Conservation (phyloP, 2,113 vertebrate species). For the Ptilorrhoa leucosticta region DNA sequence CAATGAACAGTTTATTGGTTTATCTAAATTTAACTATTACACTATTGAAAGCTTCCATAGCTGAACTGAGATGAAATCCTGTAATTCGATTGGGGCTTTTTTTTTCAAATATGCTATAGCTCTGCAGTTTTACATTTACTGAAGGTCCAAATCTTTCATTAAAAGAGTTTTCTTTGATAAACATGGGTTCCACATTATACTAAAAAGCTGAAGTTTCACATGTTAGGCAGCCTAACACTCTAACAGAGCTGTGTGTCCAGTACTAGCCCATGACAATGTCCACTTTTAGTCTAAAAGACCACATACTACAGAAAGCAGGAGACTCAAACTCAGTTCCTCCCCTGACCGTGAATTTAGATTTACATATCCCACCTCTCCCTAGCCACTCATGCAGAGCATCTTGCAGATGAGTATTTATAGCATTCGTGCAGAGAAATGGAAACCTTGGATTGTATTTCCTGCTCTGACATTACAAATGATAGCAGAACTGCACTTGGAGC, state of each 20-base stretch:
- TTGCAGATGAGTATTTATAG: not conserved
- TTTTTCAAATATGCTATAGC: not conserved
- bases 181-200: not conserved
- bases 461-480: not conserved
- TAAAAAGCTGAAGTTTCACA: not conserved
- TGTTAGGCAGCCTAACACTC: not conserved
- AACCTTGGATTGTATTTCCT: not conserved
- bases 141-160: not conserved
- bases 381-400: not conserved
- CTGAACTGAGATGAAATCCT: not conserved
- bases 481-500: not conserved
- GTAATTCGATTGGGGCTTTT: rapidly evolving
- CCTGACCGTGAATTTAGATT: not conserved
- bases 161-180: not conserved
- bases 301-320: not conserved
- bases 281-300: not conserved
- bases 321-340: not conserved
- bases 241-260: not conserved
- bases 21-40: not conserved
- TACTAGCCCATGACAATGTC: not conserved
- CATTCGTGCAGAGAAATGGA: not conserved
- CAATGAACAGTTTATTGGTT: not conserved
- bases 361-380: not conserved
- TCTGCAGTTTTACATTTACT: not conserved
- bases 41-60: not conserved